Evolutionary conservation across 2,888 invertebrate genomes (phyloP), one percentile per base, ranked within the genome.

Genomic region (Doris montereyensis): DNA sequence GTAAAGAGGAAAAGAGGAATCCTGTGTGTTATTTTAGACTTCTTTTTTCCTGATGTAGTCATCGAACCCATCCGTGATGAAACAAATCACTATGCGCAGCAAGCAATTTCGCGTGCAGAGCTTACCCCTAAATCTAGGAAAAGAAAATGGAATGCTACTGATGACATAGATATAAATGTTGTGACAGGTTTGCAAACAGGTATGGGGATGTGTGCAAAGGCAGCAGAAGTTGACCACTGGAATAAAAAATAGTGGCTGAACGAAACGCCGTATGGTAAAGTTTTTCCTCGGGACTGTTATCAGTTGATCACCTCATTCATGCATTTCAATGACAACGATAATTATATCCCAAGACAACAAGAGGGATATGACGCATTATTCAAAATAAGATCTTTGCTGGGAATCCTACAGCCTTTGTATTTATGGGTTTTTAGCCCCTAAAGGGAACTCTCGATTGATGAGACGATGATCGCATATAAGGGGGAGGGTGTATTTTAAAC

Each of bases 11-110:
- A 30, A 74, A 30, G 28, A 30, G 30, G 30, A 57, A 52, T 30
- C 78, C 80, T 30, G 75, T 81, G 41, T 67, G 80, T 60, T 82
- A 57, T 30, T 80, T 78, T 60, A 32, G 70, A 52, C 32, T 77
- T 10, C 79, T n/a, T 58, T 68, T 81, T 81, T 75, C 79, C 75
- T 24, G 71, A 68, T 41, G 77, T 79, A 74, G 70, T 76, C 1
- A 26, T 82, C 30, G 26, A 70, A 30, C n/a, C n/a, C n/a, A n/a
- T n/a, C n/a, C n/a, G n/a, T n/a, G n/a, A n/a, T n/a, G n/a, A n/a
- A n/a, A n/a, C n/a, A n/a, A n/a, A n/a, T n/a, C n/a, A n/a, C n/a
- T n/a, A n/a, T n/a, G n/a, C n/a, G n/a, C n/a, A n/a, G n/a, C n/a
- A n/a, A n/a, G n/a, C n/a, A n/a, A n/a, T n/a, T n/a, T n/a, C n/a